Conservation (phyloP, 2,888 invertebrate genomes). For the Sphaerophoria rueppellii region DNA sequence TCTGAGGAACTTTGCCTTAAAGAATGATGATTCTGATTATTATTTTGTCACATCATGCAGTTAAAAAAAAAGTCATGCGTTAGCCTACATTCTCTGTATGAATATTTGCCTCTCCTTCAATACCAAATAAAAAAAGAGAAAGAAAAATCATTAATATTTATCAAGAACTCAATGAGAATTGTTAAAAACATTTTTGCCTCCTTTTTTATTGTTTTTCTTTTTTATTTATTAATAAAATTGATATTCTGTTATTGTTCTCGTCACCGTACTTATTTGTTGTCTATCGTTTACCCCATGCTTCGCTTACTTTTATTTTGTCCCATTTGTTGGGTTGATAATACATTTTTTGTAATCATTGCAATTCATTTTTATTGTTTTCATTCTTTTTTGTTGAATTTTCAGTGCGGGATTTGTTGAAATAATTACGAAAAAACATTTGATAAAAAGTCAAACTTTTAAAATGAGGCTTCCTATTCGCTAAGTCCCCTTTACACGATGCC, state of each 20-base stretch:
- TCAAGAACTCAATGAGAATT: constrained; percentile 25
- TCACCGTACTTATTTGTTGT: constrained; percentile 14
- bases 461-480: no score
- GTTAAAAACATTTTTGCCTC: constrained; percentile 6
- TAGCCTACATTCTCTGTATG: neutral
- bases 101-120: constrained; percentile 2
- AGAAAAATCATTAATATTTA: constrained; percentile 18
- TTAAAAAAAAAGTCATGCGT: neutral
- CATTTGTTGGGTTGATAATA: constrained; percentile 53
- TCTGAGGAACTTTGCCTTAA: no score
- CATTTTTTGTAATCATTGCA: constrained; percentile 49
- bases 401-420: neutral
- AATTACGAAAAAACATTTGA: neutral
- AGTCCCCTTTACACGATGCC: no score
- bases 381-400: constrained; percentile 2
- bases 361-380: constrained; percentile 35
- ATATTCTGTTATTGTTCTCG: constrained; percentile 48
- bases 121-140: neutral
- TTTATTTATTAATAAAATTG: constrained; percentile 15
- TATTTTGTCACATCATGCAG: neutral
- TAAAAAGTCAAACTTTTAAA: no score
- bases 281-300: constrained; percentile 42
- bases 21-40: neutral
- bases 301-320: constrained; percentile 27
- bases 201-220: neutral